phyloP scores from a whole-genome alignment of 2,888 invertebrate genomes.

The Heteromyza rotundicornis region DNA sequence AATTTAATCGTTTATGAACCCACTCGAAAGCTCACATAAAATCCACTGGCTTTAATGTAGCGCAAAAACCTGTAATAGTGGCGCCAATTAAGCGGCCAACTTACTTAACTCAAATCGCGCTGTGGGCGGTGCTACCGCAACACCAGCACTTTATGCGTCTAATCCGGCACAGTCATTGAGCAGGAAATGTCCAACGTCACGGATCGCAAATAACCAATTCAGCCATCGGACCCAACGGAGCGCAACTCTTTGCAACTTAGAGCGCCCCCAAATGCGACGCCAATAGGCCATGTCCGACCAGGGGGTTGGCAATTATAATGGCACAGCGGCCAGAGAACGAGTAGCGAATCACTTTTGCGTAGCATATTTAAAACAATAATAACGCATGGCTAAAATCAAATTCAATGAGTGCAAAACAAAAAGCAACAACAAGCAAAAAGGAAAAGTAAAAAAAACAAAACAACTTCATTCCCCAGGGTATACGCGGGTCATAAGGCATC shows the following conservation, averaged over 20 bases:
- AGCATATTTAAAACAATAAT: constrained; percentile 6
- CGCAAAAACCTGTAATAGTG: neutral
- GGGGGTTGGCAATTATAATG: too few species aligned
- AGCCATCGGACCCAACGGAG: neutral
- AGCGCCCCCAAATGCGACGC: constrained; percentile 8
- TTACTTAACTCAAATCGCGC: neutral
- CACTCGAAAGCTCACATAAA: neutral
- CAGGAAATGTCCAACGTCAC: constrained; percentile 38
- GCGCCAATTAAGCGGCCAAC: neutral
- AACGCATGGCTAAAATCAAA: neutral
- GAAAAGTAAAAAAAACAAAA: neutral
- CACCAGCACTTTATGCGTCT: constrained; percentile 18
- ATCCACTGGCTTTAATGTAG: neutral
- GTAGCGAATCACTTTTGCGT: neutral
- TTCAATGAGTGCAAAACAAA: neutral
- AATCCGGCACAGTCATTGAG: constrained; percentile 34
- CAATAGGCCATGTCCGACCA: constrained; percentile 8
- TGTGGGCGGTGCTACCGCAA: constrained; percentile 1
- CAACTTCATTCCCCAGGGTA: too few species aligned
- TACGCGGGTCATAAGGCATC: too few species aligned
- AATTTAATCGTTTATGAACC: neutral
- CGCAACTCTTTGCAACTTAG: neutral
- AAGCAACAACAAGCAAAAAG: neutral
- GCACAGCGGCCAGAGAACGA: too few species aligned
- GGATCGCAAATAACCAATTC: constrained; percentile 33